These are phyloP conservation scores for Teleiodes luculella DNA, from an alignment of 2,888 invertebrate species.

Conservation along the genomic window DNA sequence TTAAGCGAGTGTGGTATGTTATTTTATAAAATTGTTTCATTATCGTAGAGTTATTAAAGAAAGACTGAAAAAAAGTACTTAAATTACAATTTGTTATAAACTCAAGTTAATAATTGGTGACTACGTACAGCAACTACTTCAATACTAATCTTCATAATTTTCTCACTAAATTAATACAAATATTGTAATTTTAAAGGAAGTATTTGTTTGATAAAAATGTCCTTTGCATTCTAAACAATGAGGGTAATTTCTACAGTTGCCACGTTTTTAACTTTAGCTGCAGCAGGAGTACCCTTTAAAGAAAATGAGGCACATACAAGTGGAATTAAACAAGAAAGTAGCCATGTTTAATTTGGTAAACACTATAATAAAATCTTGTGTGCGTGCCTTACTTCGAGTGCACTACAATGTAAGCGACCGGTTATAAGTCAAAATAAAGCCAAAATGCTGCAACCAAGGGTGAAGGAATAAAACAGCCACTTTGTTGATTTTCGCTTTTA, in stretches of 20 bases:
- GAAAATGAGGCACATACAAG: slow-evolving; percentile 5
- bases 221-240: too few species aligned
- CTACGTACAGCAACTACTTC: too few species aligned
- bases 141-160: too few species aligned
- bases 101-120: too few species aligned
- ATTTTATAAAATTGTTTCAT: background rate
- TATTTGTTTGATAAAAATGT: too few species aligned
- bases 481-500: background rate
- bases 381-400: slow-evolving; percentile 40
- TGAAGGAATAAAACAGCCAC: background rate
- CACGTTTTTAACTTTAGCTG: too few species aligned
- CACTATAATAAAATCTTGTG: slow-evolving; percentile 34
- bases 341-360: slow-evolving; percentile 24
- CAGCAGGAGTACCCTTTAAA: background rate
- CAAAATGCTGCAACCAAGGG: background rate
- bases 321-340: slow-evolving; percentile 14
- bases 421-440: slow-evolving; percentile 7
- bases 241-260: too few species aligned
- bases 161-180: too few species aligned
- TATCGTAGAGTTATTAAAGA: background rate
- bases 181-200: too few species aligned
- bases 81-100: too few species aligned
- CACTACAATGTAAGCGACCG: slow-evolving; percentile 28
- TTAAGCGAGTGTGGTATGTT: slow-evolving; percentile 7
- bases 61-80: too few species aligned